Base-by-base conservation (phyloP, 2,797 vertebrate species). In the Xenops minutus region DNA sequence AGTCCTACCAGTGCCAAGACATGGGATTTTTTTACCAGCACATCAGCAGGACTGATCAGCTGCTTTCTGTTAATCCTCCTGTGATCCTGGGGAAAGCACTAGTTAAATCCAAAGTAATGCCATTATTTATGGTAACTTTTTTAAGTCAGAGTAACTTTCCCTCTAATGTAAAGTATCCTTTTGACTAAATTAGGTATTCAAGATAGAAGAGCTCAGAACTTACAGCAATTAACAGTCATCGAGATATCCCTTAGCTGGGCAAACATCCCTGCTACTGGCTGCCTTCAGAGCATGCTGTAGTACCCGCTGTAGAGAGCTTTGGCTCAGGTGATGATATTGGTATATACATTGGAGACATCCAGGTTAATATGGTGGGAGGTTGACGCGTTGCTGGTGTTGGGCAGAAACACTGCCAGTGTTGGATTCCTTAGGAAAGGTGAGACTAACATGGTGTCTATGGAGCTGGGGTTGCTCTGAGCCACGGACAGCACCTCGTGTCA, bases 401-500 rank as follows among this genome's bases (percentile, higher is more conserved):
- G 34, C 48, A 73, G 21, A 37, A 85, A 44, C 17, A 30, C 14
- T 26, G 63, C 22, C 10, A 29, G 22, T 24, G 12, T 4, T 66
- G 43, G 13, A 5, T 14, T 66, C 17, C 36, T 68, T 12, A 10
- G 10, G 44, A 48, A 37, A 52, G 22, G 17, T 39, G 59, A 52
- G 24, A 23, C 29, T 72, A 34, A 36, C 16, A 68, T 39, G 17
- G 9, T 55, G 20, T 23, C n/a, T 27, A n/a, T 8, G 3, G 32
- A 61, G 15, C 43, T 72, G 74, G 29, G 52, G 4, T 8, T 76
- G 27, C 7, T 18, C 58, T 77, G 71, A 61, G 24, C 21, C 56
- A 5, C 1, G 34, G 32, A 34, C 29, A 71, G 32, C 44, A n/a
- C 18, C 62, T 51, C 0, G 0, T 5, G 19, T 46, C n/a, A 24